Conservation (phyloP, 2,888 invertebrate species). For the Ophion slaviceki region DNA sequence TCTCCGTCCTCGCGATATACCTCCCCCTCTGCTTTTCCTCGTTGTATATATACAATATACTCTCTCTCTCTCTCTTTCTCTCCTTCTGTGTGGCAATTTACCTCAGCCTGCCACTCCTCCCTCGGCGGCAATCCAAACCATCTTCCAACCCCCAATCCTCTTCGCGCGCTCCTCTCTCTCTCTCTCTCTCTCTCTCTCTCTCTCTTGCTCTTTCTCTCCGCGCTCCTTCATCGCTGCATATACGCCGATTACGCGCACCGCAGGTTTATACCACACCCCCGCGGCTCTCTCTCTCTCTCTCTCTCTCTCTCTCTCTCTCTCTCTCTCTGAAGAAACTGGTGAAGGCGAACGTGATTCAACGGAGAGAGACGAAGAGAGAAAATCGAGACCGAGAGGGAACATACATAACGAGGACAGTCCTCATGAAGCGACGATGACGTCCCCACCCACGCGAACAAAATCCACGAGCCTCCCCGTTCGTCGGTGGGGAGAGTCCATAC, state of each 20-base stretch:
- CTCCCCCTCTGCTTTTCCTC: no score
- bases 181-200: constrained; percentile 5
- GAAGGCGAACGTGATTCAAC: not conserved
- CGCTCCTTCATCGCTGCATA: no score
- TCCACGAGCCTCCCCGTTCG: constrained; percentile 51
- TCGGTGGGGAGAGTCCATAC: not conserved
- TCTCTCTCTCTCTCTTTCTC: not conserved
- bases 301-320: constrained; percentile 43
- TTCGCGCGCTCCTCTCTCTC: constrained; percentile 3
- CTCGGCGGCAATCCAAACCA: constrained; percentile 3
- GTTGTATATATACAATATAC: no score
- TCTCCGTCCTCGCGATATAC: no score
- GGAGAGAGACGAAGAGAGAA: not conserved
- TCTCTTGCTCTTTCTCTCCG: not conserved
- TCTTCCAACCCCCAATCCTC: no score
- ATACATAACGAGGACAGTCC: constrained; percentile 27
- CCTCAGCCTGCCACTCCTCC: constrained; percentile 40
- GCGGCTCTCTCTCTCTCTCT: not conserved
- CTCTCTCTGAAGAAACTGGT: constrained; percentile 22
- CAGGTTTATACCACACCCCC: not conserved
- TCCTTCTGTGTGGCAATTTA: constrained; percentile 33
- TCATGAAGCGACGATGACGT: constrained; percentile 48
- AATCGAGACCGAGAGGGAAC: constrained; percentile 30
- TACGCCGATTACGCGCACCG: no score
- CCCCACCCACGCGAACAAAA: constrained; percentile 59